Evolutionary conservation across 2,797 vertebrate species (phyloP), one percentile per base, ranked within the genome.

Genomic region (Hyperoplus lanceolatus): DNA sequence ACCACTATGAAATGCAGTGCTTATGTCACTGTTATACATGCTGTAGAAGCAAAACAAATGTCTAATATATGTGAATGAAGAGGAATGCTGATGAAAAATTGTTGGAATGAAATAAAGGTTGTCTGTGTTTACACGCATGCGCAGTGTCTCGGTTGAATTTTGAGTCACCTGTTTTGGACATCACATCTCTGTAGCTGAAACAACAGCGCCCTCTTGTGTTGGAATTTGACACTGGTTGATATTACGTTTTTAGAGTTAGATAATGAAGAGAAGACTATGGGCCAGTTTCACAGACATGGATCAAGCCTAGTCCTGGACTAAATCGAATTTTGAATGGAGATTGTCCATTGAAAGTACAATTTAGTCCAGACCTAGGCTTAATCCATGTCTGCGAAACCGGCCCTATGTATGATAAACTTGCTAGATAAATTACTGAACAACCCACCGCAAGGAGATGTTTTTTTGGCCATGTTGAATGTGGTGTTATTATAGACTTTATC

Each of bases 1-100:
- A 77, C 83, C 88, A 91, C 88, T 89, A 85, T 80, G 74, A 84
- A 90, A 82, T 82, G 54, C 86, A 88, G 88, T 85, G 81, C 86
- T 88, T 72, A 67, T 54, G 70, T 84, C 89, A 68, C 84, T 93
- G 87, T 89, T 80, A 29, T 88, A 90, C 90, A 90, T 80, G 85
- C 92, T 95, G 93, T 92, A 93, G 85, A 86, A 72, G 89, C 90
- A 92, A 90, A 85, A 91, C 90, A 87, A 94, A 76, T 87, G 89
- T 29, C 83, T 96, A 96, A 97, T 96, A 96, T 96, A 97, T 96
- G 94, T 87, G 85, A 92, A 91, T 81, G 87, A 86, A 72, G 83
- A 87, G 89, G 72, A 79, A 84, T 83, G 73, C 79, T 86, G 86
- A 80, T 84, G 75, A 69, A 74, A 87, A 64, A 76, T 84, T 77